Base-by-base conservation (phyloP, 2,888 invertebrate genomes). In the Patella ulyssiponensis region DNA sequence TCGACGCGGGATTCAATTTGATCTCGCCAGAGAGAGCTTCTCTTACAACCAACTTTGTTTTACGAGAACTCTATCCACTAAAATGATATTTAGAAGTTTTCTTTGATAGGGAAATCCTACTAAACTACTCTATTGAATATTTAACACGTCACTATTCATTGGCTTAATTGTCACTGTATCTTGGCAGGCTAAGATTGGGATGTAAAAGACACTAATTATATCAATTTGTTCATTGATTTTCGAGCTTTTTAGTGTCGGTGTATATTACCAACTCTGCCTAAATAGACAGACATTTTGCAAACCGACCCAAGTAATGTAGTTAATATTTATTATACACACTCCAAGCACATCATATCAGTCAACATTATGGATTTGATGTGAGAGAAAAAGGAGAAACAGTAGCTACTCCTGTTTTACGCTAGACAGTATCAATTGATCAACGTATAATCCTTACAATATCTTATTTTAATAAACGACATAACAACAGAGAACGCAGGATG, bases 31-130 rank as follows among this genome's bases (percentile, higher is more conserved):
- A 64, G 64, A 64, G 20, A 23, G 20, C 20, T 64, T 23, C 64
- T 64, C 64, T 64, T 64, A 64, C 64, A 64, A 14, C 64, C 20
- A 64, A 64, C 64, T 20, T 64, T 64, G 23, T 64, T 64, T 64
- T 64, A 64, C 23, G 64, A 64, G 64, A 64, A 64, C 23, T 64
- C 64, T 23, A 64, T 64, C 20, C 64, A 64, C 64, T 23, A n/a
- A 64, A 64, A 64, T 23, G 64, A 64, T 64, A 64, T 64, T 64
- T 64, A 64, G 64, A 64, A 64, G 64, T 64, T 64, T 64, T 64
- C 64, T 64, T 64, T 64, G 64, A 64, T 64, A 64, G 64, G 64
- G 23, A 64, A 64, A 64, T 64, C 64, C 64, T 11, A 23, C 64
- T 64, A 64, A 64, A 64, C 23, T 23, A 23, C 64, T 64, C 64